A percentile compares a stretch with the other conserved stretches of the same genome.
Evolutionary conservation across 2,113 vertebrate genomes (phyloP).

Genomic region (Callopanchax toddi): DNA sequence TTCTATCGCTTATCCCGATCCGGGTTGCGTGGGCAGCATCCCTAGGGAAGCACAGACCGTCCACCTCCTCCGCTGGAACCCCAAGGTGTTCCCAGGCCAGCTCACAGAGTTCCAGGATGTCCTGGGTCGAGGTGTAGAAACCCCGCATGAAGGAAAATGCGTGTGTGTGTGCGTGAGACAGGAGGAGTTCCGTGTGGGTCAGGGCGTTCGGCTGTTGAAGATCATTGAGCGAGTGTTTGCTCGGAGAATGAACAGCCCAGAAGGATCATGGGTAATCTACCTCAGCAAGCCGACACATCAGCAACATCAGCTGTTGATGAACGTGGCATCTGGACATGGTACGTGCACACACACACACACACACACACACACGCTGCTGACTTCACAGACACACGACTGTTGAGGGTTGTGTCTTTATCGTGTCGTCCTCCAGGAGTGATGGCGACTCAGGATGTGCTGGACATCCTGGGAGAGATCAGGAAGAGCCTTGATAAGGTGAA

Average conservation of each 20-base stretch:
- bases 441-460: slow-evolving; percentile 89
- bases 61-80: too few relatives aligned
- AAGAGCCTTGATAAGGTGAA: slow-evolving; percentile 87
- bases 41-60: too few relatives aligned
- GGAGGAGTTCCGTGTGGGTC: slow-evolving; percentile 89
- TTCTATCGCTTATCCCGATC: too few relatives aligned
- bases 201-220: slow-evolving; percentile 85
- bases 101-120: too few relatives aligned
- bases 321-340: slow-evolving; percentile 89
- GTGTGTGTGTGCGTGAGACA: slow-evolving; percentile 57
- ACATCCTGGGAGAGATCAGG: slow-evolving; percentile 88
- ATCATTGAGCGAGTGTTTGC: slow-evolving; percentile 88
- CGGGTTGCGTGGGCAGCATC: too few relatives aligned
- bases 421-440: slow-evolving; percentile 85
- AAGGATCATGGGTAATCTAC: slow-evolving; percentile 89
- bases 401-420: too few relatives aligned
- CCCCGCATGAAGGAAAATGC: too few relatives aligned
- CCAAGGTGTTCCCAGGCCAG: too few relatives aligned
- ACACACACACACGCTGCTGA: background rate
- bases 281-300: slow-evolving; percentile 94
- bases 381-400: too few relatives aligned
- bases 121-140: too few relatives aligned
- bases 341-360: slow-evolving; percentile 41
- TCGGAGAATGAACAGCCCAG: slow-evolving; percentile 82
- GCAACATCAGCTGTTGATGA: slow-evolving; percentile 93